Percentiles rank a stretch among this genome's conserved stretches.
phyloP scores from a whole-genome alignment of 1,140 invertebrate genomes.

The Papilio helenus region DNA sequence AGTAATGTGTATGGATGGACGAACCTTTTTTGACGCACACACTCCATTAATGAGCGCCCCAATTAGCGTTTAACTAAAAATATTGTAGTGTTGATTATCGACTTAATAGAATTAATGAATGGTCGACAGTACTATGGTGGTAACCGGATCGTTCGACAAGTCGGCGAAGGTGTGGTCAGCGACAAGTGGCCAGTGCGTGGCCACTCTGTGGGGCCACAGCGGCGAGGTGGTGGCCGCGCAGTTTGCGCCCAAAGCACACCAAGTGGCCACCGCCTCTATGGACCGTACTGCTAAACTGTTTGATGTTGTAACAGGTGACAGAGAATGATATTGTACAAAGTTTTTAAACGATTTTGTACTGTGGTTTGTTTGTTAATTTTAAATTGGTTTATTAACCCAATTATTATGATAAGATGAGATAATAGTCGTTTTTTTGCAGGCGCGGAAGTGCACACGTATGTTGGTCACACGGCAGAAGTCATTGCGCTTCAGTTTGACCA shows the following conservation, averaged over 20 bases:
- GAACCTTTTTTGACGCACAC: not conserved
- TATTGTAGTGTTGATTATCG: too few relatives aligned
- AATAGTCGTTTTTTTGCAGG: constrained; percentile 47
- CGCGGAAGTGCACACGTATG: constrained; percentile 84
- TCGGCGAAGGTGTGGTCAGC: constrained; percentile 89
- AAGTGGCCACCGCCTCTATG: constrained; percentile 89
- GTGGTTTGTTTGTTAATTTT: too few relatives aligned
- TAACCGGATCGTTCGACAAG: constrained; percentile 92
- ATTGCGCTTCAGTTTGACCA: constrained; percentile 88
- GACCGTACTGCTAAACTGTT: constrained; percentile 89
- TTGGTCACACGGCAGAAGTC: constrained; percentile 89
- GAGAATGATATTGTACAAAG: not conserved
- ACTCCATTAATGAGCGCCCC: not conserved
- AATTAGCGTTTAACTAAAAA: not conserved
- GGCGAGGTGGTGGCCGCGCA: constrained; percentile 88
- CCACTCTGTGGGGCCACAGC: constrained; percentile 88
- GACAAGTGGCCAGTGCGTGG: constrained; percentile 86
- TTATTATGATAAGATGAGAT: not conserved
- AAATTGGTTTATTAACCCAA: not conserved
- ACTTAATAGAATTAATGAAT: not conserved
- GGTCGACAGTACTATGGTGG: constrained; percentile 86
- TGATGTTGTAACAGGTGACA: constrained; percentile 77
- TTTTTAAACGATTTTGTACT: not conserved
- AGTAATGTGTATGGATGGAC: not conserved
- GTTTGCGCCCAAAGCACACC: constrained; percentile 86